Conservation (phyloP, 1,140 invertebrate genomes). For the Megathymus violae region DNA sequence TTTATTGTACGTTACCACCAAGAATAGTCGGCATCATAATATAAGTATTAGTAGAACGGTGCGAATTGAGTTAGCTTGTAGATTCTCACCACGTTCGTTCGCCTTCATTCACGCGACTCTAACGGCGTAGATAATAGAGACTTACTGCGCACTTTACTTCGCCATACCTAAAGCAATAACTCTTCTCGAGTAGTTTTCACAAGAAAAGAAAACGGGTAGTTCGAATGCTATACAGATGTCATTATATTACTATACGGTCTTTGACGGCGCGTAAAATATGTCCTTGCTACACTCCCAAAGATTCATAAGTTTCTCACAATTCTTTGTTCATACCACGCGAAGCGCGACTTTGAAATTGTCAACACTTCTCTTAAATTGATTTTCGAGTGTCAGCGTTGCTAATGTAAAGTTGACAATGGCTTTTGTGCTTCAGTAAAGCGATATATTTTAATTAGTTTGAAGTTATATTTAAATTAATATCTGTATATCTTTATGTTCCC, state of each 20-base stretch:
- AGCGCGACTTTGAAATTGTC: too few relatives aligned
- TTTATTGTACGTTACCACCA: constrained; percentile 14
- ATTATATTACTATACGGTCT: background rate
- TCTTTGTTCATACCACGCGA: too few relatives aligned
- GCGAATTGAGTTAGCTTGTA: constrained; percentile 67
- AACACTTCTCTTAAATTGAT: too few relatives aligned
- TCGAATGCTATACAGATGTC: constrained; percentile 30
- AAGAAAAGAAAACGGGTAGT: constrained; percentile 53
- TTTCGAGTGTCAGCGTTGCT: too few relatives aligned
- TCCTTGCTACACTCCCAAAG: background rate
- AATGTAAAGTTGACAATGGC: too few relatives aligned
- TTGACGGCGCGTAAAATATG: background rate
- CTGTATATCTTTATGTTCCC: too few relatives aligned
- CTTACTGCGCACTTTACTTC: constrained; percentile 79
- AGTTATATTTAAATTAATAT: too few relatives aligned
- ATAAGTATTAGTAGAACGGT: constrained; percentile 54
- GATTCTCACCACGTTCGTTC: constrained; percentile 71
- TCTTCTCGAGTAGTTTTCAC: constrained; percentile 66
- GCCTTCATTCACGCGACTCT: constrained; percentile 77
- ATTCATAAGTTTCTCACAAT: background rate
- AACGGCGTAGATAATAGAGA: constrained; percentile 80
- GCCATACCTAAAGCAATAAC: constrained; percentile 74
- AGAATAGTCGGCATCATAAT: constrained; percentile 18
- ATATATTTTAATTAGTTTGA: too few relatives aligned
- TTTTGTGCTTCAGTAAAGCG: too few relatives aligned